A percentile compares a stretch with the other conserved stretches of the same genome.
These are phyloP conservation scores for Virgularia gustaviana DNA, from an alignment of 92 coral and sea anemone species.

Conservation along the genomic window DNA sequence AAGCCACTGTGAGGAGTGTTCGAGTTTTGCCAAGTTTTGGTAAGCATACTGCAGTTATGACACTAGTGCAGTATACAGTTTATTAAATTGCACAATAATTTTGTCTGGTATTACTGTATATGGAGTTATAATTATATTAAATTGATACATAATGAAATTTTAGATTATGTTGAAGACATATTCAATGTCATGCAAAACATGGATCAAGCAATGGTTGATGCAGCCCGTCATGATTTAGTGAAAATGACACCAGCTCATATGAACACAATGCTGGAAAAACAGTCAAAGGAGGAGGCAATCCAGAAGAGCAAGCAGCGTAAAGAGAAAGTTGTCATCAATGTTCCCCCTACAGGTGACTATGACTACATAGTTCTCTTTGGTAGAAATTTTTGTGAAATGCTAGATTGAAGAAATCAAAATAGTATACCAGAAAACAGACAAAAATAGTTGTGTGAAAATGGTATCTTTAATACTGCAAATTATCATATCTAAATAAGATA, in stretches of 20 bases:
- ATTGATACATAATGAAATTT: slow-evolving; percentile 17
- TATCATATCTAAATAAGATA: background rate
- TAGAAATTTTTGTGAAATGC: too few species aligned
- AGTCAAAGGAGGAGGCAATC: slow-evolving; percentile 46
- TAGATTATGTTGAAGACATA: slow-evolving; percentile 51
- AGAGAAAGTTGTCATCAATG: slow-evolving; percentile 46
- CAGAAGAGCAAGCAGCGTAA: slow-evolving; percentile 30
- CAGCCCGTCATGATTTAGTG: slow-evolving; percentile 37
- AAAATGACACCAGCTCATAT: slow-evolving; percentile 49
- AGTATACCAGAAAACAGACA: background rate
- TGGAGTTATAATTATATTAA: background rate
- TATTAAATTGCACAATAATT: background rate
- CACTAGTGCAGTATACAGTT: background rate
- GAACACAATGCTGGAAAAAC: slow-evolving; percentile 56
- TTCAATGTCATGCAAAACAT: slow-evolving; percentile 14
- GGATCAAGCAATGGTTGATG: slow-evolving; percentile 16
- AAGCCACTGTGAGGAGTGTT: slow-evolving; percentile 53
- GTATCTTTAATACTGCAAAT: background rate
- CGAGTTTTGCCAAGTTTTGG: slow-evolving; percentile 51
- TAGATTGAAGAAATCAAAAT: slow-evolving; percentile 15
- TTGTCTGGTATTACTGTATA: background rate
- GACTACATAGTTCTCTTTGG: too few species aligned
- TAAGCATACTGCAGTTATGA: slow-evolving; percentile 13
- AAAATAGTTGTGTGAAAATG: background rate
- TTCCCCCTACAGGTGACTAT: slow-evolving; percentile 42